Base-by-base conservation (phyloP, 2,888 invertebrate genomes). In the Caenorhabditis wallacei region DNA sequence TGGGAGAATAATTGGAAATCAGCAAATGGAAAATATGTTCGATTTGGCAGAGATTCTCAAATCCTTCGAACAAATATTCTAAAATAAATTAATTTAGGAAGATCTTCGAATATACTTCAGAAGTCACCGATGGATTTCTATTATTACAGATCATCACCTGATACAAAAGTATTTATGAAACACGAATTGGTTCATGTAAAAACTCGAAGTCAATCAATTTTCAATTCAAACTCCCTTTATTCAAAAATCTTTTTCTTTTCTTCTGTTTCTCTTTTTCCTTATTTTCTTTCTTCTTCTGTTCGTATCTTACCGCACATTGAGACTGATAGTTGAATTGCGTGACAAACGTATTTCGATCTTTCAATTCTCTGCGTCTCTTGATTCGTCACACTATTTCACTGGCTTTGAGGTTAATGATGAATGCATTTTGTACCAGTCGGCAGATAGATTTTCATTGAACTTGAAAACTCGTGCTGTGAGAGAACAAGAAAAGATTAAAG, bases 261-360 rank as follows among this genome's bases (percentile, higher is more conserved):
- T 24, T 30, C 30, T 16, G 35, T 1, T 30, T 20, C 30, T 46
- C 63, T 30, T 24, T 26, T n/a, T 20, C 26, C 18, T n/a, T 26
- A 2, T 20, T n/a, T 64, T 7, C 48, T 64, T 53, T 54, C 54
- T 35, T 51, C 53, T 57, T 35, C 43, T 24, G 37, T 22, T 53
- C 72, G 53, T 48, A 59, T 64, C 56, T 69, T 69, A 78, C 78
- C 78, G 78, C 69, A 69, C 69, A 54, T 63, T 72, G 74, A 80
- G 54, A 70, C 26, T 81, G 75, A 81, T 80, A 18, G 74, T 56
- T 43, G 80, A 63, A 81, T 81, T 56, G 81, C 81, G 81, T 81
- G 81, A 81, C 81, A 75, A 81, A 75, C 57, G 37, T 57, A 48
- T 22, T 56, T 75, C 70, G 63, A 81, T 81, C 75, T 70, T 59